Base-by-base conservation (phyloP, 2,888 invertebrate species). In the Microctonus hyperodae region DNA sequence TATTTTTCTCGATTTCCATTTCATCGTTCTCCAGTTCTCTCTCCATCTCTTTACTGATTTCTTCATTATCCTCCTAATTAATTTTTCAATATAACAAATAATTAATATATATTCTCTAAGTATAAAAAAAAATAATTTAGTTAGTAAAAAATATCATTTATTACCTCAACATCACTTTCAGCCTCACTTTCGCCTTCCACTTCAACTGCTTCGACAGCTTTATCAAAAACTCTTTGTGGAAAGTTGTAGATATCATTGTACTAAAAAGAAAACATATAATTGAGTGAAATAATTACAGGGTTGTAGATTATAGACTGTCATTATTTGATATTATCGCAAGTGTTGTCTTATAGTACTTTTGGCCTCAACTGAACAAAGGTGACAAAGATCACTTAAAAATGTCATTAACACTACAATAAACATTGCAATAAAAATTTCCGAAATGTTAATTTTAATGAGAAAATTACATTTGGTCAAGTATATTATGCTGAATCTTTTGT, bases 161-260 rank as follows among this genome's bases (percentile, higher is more conserved):
- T 61, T 31, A 88, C 88, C 69, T 88, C 89, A 44, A 88, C 89
- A 69, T 90, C 90, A 67, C 87, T 89, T 72, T 88, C 88, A 40
- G 87, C 89, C 71, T 92, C 91, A 72, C 88, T 89, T 71, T 91
- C 91, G 3, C 88, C 89, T 57, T 92, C 92, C 31, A 94, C 86
- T 82, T 95, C 94, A 78, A 95, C 95, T 35, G 93, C 93, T 81
- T 93, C 91, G 63, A 98, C 86, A 0, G 97, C 97, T 79, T 94
- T 92, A 74, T 97, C 96, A 82, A 98, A 98, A 0, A 96, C 97
- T 81, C 91, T 91, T 88, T 95, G 93, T 11, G 97, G 95, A 87
- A 98, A 98, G 85, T 98, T 99, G 85, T 98, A 98, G 73, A 99
- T 95, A 83, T 98, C 98, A 80, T 97, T 94, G 85, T 99, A 98